phyloP scores from a whole-genome alignment of 2,113 vertebrate genomes.

The Castor canadensis region DNA sequence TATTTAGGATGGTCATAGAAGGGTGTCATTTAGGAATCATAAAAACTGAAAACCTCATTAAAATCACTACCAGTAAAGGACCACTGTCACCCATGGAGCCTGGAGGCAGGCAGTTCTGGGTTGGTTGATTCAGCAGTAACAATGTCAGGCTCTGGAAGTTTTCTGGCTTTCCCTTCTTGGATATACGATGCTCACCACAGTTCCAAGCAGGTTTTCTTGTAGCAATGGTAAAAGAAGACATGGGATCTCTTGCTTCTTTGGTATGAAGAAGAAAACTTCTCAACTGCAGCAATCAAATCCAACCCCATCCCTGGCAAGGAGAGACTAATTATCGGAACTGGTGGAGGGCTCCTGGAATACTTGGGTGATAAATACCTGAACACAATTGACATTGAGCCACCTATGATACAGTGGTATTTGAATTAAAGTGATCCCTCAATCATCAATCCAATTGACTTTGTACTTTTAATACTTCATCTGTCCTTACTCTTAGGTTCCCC shows the following conservation, averaged over 20 bases:
- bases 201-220: not conserved
- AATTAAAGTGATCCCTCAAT: too few species aligned
- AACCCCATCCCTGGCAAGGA: not conserved
- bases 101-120: not conserved
- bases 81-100: not conserved
- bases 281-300: not conserved
- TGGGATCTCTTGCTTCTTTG: not conserved
- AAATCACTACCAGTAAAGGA: not conserved
- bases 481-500: too few species aligned
- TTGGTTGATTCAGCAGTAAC: not conserved
- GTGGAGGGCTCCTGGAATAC: not conserved
- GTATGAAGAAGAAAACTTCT: not conserved
- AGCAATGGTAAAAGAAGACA: not conserved
- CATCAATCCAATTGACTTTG: too few species aligned
- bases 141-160: not conserved
- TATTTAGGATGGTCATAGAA: not conserved
- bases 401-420: not conserved
- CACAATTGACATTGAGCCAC: not conserved
- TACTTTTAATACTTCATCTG: too few species aligned
- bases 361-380: not conserved
- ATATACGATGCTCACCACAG: accelerated
- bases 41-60: not conserved
- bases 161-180: not conserved
- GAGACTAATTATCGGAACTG: not conserved
- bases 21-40: not conserved